Conservation (phyloP, 1,140 invertebrate genomes). For the Drosophila sulfurigaster region DNA sequence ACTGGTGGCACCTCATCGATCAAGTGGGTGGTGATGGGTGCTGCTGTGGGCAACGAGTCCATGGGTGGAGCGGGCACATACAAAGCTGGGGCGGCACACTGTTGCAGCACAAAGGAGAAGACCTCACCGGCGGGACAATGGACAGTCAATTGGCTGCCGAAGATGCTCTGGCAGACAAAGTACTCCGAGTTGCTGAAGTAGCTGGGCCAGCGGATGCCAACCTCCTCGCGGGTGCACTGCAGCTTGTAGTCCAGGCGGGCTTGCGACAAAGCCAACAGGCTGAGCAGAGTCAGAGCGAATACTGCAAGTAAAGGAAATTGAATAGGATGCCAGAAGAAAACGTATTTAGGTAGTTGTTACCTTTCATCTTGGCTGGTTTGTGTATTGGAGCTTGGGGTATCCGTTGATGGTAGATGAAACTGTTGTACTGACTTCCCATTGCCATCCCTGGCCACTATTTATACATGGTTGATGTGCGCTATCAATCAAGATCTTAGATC, state of each 20-base stretch:
- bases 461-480: slow-evolving; percentile 49
- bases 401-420: slow-evolving; percentile 59
- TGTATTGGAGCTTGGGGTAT: slow-evolving; percentile 43
- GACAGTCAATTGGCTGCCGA: slow-evolving; percentile 60
- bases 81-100: slow-evolving; percentile 58
- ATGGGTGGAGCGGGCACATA: slow-evolving; percentile 73
- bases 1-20: slow-evolving; percentile 57
- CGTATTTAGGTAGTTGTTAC: slow-evolving; percentile 21
- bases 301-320: slow-evolving; percentile 26
- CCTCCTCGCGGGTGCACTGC: slow-evolving; percentile 67
- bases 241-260: slow-evolving; percentile 66
- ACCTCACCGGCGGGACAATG: slow-evolving; percentile 71
- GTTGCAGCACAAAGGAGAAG: slow-evolving; percentile 80
- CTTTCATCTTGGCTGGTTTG: slow-evolving; percentile 61
- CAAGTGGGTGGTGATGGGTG: slow-evolving; percentile 53
- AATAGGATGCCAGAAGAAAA: neutral
- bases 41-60: slow-evolving; percentile 59
- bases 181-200: slow-evolving; percentile 80
- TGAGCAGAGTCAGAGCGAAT: slow-evolving; percentile 66
- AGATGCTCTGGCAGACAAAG: slow-evolving; percentile 64
- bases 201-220: slow-evolving; percentile 81
- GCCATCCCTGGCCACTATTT: slow-evolving; percentile 62
- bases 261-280: slow-evolving; percentile 65
- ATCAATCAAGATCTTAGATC: slow-evolving; percentile 56
- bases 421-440: slow-evolving; percentile 64